Evolutionary conservation across 35 echinoderm and acorn worm genomes (phyloP).

Genomic region (Diadema setosum): DNA sequence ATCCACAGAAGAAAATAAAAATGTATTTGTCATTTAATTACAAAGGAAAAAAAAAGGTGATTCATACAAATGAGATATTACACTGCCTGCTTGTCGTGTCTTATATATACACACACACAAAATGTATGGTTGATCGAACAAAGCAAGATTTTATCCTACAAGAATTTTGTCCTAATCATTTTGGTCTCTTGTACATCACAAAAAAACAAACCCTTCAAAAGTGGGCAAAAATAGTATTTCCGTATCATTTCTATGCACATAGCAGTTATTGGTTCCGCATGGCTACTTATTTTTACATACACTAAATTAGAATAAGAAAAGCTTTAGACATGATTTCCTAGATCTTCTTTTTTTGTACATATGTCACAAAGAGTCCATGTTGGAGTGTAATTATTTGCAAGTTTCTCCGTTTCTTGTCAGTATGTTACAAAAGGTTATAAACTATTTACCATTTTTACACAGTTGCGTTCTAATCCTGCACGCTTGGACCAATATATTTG

Average conservation of each 20-base stretch:
- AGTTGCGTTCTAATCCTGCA: neutral
- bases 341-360: neutral
- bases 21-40: neutral
- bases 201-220: neutral
- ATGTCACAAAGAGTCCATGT: neutral
- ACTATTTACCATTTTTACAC: slow-evolving; percentile 7
- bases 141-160: too few relatives aligned
- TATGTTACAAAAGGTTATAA: neutral
- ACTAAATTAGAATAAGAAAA: slow-evolving; percentile 23
- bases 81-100: too few relatives aligned
- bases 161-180: neutral
- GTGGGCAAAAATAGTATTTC: slow-evolving; percentile 5
- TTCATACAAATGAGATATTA: neutral
- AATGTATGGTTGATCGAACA: too few relatives aligned
- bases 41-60: too few relatives aligned
- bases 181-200: neutral
- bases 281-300: too few relatives aligned
- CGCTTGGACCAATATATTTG: neutral
- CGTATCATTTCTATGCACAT: neutral
- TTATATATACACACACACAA: too few relatives aligned
- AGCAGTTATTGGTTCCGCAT: neutral
- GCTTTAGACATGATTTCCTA: neutral
- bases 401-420: too few relatives aligned
- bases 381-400: neutral
- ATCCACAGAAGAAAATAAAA: neutral